Evolutionary conservation across 2,797 vertebrate species (phyloP), one percentile per base, ranked within the genome.

Genomic region (Buphagus erythrorhynchus): DNA sequence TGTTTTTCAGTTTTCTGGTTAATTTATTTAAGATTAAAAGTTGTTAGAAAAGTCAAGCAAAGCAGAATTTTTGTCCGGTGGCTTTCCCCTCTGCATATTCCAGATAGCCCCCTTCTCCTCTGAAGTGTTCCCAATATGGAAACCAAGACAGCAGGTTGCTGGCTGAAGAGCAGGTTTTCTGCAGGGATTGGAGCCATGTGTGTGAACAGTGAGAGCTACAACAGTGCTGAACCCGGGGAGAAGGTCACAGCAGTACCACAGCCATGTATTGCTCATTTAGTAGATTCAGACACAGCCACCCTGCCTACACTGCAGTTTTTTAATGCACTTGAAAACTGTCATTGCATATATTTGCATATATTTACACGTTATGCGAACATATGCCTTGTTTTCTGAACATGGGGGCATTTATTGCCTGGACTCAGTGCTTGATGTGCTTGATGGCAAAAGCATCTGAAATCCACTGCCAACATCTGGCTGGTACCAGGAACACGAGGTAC

Each of bases 91-190:
- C 40, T 46, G 9, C 8, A 2, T 59, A 20, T 73, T 73, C 25
- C 25, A 42, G 11, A 25, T 7, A 33, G 2, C 15, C 11, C 1
- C 6, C 6, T 16, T 72, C 4, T 81, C 20, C 25, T 10, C 1
- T 31, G 16, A 48, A 67, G 11, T 51, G 20, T 7, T 83, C 25
- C 14, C 6, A 10, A 7, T 5, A 35, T 2, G 52, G 33, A 49
- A 74, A 31, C 11, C 36, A 72, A 72, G 43, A 11, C 14, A 81
- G 18, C 4, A 24, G 2, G 9, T 7, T 59, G 13, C 14, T 54
- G 52, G 29, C 14, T 40, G 38, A 33, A 24, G 61, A 57, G 43
- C 3, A 62, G 16, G 14, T 72, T 62, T 71, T 51, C 87, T 72
- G 33, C 52, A 43, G 31, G 16, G 31, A 33, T 1, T 55, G 45